phyloP scores from a whole-genome alignment of 35 echinoderm and acorn worm species.

The Lytechinus pictus region DNA sequence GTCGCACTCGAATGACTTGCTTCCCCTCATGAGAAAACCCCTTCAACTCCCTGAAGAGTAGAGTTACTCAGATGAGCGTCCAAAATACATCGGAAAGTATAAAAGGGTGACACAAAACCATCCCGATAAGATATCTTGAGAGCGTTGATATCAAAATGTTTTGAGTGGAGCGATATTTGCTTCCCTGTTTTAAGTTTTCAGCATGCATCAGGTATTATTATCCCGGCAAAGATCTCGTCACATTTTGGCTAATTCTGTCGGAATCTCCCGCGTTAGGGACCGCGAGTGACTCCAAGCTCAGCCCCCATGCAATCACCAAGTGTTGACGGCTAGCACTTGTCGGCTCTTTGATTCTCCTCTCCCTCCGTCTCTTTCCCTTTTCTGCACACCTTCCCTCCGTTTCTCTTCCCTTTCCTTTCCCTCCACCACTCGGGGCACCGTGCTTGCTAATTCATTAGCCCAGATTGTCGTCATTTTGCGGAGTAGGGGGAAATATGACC shows the following conservation, averaged over 20 bases:
- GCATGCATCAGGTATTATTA: constrained; percentile 1
- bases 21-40: neutral
- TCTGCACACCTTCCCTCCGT: neutral
- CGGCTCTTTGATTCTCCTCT: neutral
- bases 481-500: constrained; percentile 18
- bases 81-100: neutral
- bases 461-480: neutral
- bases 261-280: constrained; percentile 6
- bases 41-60: neutral
- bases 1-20: neutral
- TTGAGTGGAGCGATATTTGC: neutral
- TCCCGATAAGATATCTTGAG: neutral
- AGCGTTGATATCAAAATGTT: constrained; percentile 36
- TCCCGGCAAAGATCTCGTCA: constrained; percentile 20
- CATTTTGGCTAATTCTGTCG: constrained; percentile 27
- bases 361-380: neutral
- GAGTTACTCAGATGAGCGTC: neutral
- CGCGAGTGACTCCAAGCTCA: neutral
- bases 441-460: constrained; percentile 21
- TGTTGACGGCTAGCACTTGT: constrained; percentile 23
- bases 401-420: neutral
- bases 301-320: neutral
- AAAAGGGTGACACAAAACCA: neutral
- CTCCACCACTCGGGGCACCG: neutral
- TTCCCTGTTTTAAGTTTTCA: neutral